These are phyloP conservation scores for Lordiphosa mommai DNA, from an alignment of 1,140 invertebrate species.

Conservation along the genomic window DNA sequence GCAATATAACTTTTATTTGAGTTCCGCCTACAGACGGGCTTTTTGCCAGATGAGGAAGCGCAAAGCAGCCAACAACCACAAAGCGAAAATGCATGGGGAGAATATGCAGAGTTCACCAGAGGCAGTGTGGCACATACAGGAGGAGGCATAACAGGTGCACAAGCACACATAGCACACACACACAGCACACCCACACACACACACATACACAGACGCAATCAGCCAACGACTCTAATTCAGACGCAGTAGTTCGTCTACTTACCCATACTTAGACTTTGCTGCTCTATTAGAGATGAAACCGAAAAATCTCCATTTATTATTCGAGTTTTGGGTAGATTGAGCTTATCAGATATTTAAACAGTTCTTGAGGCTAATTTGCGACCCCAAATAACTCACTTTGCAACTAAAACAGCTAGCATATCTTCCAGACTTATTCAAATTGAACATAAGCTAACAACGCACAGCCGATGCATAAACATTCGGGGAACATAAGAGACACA, in stretches of 20 bases:
- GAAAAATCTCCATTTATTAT: too few relatives aligned
- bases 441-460: too few relatives aligned
- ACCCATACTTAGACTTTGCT: too few relatives aligned
- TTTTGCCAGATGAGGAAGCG: slow-evolving; percentile 22
- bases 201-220: neutral
- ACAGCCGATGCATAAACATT: too few relatives aligned
- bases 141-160: slow-evolving; percentile 29
- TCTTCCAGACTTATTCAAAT: too few relatives aligned
- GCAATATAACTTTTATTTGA: slow-evolving; percentile 73
- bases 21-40: slow-evolving; percentile 55
- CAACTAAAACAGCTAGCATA: too few relatives aligned
- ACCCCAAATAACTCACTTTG: too few relatives aligned
- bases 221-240: slow-evolving; percentile 11
- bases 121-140: slow-evolving; percentile 1
- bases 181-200: neutral
- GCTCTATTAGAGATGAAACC: neutral
- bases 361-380: too few relatives aligned
- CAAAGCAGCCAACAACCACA: slow-evolving; percentile 11
- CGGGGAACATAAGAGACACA: too few relatives aligned
- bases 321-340: too few relatives aligned
- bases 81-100: neutral
- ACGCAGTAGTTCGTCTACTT: too few relatives aligned
- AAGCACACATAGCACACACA: slow-evolving; percentile 25
- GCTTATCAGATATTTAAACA: too few relatives aligned
- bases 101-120: neutral